These are phyloP conservation scores for Tenthredo distinguenda DNA, from an alignment of 2,888 invertebrate species.

Conservation along the genomic window DNA sequence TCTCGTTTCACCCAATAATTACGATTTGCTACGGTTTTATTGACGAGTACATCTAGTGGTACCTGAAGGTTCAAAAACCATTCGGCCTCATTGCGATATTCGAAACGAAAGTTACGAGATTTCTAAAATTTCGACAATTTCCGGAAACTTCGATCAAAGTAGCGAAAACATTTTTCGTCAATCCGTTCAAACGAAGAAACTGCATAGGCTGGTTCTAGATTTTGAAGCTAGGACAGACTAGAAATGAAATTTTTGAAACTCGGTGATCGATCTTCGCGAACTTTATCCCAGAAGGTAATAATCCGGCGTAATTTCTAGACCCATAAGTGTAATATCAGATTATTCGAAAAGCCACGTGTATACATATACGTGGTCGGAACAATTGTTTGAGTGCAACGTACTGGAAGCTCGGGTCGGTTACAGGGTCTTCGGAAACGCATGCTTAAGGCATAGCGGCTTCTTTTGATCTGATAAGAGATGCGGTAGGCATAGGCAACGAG, in stretches of 20 bases:
- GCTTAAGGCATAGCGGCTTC: slow-evolving; percentile 63
- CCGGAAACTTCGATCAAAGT: not conserved
- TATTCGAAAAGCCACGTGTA: not conserved
- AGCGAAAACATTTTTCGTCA: not conserved
- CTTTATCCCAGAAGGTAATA: not conserved
- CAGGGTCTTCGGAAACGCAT: slow-evolving; percentile 11
- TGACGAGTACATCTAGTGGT: too few species aligned
- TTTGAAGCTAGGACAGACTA: not conserved
- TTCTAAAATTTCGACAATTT: too few species aligned
- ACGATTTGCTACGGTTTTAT: too few species aligned
- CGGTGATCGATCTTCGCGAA: not conserved
- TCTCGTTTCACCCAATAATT: too few species aligned
- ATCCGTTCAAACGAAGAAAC: too few species aligned
- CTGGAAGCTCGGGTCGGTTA: not conserved
- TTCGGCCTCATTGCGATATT: too few species aligned
- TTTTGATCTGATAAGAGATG: slow-evolving; percentile 71
- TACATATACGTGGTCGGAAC: not conserved
- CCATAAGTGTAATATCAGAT: not conserved
- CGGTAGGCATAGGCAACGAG: slow-evolving; percentile 68
- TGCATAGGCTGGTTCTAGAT: not conserved
- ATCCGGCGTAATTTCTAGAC: not conserved
- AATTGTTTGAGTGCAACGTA: not conserved
- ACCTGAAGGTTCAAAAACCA: too few species aligned
- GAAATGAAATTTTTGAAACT: not conserved
- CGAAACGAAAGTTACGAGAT: too few species aligned